Conservation (phyloP, 2,113 vertebrate species). For the Amblyopsis rosae region DNA sequence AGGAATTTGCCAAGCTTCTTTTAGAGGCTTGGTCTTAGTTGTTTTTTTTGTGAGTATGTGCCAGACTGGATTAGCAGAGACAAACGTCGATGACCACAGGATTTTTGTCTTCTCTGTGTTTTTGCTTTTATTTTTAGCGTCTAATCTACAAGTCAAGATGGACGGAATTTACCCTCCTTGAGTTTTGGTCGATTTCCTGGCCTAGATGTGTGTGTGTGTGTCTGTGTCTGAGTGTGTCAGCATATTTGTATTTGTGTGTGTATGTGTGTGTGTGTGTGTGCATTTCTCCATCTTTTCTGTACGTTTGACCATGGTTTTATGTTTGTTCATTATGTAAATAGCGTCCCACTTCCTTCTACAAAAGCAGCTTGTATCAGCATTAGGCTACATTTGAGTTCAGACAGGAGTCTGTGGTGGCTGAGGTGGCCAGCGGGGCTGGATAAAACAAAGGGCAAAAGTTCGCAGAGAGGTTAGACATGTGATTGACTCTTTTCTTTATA, state of each 20-base stretch:
- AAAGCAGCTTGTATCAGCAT: not conserved
- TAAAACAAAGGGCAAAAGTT: not conserved
- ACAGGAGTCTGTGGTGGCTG: conserved; percentile 10
- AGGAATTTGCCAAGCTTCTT: not conserved
- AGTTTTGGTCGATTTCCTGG: conserved; percentile 14
- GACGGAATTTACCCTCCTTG: conserved; percentile 35
- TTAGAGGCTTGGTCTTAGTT: not conserved
- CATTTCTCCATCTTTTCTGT: conserved; percentile 3
- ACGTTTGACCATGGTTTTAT: conserved; percentile 14
- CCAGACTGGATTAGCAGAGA: conserved; percentile 34
- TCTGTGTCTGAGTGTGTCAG: not conserved
- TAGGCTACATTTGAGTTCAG: not conserved
- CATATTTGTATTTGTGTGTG: conserved; percentile 2
- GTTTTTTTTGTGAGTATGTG: conserved; percentile 22
- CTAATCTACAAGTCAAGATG: conserved; percentile 28
- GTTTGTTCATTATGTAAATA: not conserved
- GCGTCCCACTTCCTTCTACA: not conserved
- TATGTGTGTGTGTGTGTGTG: not conserved
- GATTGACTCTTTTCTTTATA: not conserved
- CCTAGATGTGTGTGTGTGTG: conserved; percentile 8
- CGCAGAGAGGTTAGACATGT: too few species aligned
- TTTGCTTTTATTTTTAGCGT: conserved; percentile 6
- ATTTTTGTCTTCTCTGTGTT: conserved; percentile 13
- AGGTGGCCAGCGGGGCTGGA: not conserved
- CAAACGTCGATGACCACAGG: conserved; percentile 31